Evolutionary conservation across 2,888 invertebrate genomes (phyloP), one percentile per base, ranked within the genome.

Genomic region (Hoplodrina blanda): DNA sequence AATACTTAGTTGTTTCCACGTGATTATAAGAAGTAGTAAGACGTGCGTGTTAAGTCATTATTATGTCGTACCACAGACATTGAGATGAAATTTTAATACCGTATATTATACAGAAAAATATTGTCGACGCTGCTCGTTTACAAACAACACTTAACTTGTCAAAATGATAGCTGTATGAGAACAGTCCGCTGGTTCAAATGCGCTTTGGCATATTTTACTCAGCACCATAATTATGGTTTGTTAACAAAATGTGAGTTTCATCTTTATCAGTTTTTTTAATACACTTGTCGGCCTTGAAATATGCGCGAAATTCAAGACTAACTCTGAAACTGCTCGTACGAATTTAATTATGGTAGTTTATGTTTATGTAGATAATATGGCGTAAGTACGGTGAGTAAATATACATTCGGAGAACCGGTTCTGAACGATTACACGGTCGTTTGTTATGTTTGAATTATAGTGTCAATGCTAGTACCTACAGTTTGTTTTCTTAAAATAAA

Each of bases 71-170:
- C 79, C 74, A 49, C 81, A 80, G 81, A 85, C 84, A 78, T 79
- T 80, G 85, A 87, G 87, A 89, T 87, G 89, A 89, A 88, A 88
- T 87, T 87, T 88, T 88, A 88, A 90, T 85, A 83, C 77, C 68
- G 78, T 83, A 84, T 88, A 90, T 90, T 88, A 87, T 87, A 82
- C 83, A 81, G 81, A 86, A 87, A 90, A 89, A 88, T 87, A 90
- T 88, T 88, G 89, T 89, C 86, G 90, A 88, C 86, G 82, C 81
- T 73, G 76, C 77, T 85, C 82, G 87, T 85, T 90, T 88, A 89
- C 88, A 88, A 85, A 84, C 78, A 66, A 73, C 86, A 90, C 85
- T 91, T 91, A 88, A 77, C 78, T 82, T 88, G 84, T 90, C 90
- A 88, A 86, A 89, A 88, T 81, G 83, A 85, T 87, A 85, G 83